Percentiles rank a stretch among this genome's conserved stretches.
These are phyloP conservation scores for Ibidorhyncha struthersii DNA, from an alignment of 2,113 vertebrate species.

Conservation along the genomic window DNA sequence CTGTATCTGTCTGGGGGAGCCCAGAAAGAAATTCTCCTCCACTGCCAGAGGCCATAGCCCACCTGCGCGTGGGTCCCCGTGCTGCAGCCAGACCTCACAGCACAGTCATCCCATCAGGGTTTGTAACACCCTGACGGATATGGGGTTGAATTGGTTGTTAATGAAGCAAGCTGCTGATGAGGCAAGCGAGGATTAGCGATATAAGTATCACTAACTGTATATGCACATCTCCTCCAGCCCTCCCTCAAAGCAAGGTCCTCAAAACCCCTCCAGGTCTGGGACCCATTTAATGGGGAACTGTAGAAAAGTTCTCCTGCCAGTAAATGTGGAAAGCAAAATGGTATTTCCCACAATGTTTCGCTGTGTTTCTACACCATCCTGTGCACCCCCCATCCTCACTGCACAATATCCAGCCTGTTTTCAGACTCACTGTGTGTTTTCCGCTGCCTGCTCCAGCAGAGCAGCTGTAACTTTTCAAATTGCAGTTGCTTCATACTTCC, in stretches of 20 bases:
- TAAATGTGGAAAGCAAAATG: accelerated
- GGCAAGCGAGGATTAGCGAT: accelerated
- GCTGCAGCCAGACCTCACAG: not conserved
- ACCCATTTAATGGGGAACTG: not conserved
- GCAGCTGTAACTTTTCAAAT: conserved; percentile 31
- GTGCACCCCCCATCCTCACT: accelerated
- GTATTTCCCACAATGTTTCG: accelerated
- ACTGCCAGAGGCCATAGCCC: not conserved
- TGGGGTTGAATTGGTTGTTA: not conserved
- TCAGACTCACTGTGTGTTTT: not conserved
- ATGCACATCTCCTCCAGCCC: not conserved
- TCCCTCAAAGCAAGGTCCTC: not conserved
- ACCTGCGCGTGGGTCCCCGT: not conserved
- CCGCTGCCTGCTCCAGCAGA: not conserved
- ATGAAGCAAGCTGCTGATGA: not conserved
- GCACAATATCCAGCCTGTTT: not conserved
- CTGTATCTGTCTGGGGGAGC: not conserved
- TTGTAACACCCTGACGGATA: accelerated
- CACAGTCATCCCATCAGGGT: accelerated
- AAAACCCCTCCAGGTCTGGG: not conserved
- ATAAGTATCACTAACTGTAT: not conserved
- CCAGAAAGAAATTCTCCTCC: not conserved
- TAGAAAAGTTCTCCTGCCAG: not conserved
- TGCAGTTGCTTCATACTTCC: not conserved
- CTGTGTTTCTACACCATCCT: not conserved